phyloP scores from a whole-genome alignment of 2,797 vertebrate species.

The Peromyscus attwateri region DNA sequence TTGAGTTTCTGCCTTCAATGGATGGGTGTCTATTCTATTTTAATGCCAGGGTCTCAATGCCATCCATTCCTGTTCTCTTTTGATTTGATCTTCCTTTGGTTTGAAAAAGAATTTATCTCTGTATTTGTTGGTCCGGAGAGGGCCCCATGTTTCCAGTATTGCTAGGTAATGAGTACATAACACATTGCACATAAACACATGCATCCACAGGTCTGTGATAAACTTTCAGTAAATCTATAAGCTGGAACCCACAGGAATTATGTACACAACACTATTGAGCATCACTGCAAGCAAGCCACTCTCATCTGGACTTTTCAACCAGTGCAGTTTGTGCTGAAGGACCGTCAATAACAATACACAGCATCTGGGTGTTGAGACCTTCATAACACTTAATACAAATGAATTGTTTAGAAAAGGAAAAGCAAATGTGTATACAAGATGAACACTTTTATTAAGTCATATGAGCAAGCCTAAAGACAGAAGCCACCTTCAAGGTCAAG shows the following conservation, averaged over 20 bases:
- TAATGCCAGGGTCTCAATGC: constrained; percentile 26
- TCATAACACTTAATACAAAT: not conserved
- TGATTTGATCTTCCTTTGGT: constrained; percentile 19
- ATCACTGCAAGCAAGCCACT: not conserved
- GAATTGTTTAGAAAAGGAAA: constrained; percentile 35
- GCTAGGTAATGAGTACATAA: constrained; percentile 40
- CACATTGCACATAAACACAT: not conserved
- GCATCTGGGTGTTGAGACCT: not conserved
- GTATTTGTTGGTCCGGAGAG: not conserved
- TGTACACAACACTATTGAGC: not conserved
- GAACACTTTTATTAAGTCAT: not conserved
- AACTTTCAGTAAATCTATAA: constrained; percentile 31
- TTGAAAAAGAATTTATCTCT: constrained; percentile 31
- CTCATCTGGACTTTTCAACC: not conserved
- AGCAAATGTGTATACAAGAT: not conserved
- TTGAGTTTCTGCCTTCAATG: constrained; percentile 11
- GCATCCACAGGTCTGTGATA: not conserved
- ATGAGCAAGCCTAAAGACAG: not conserved
- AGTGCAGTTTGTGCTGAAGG: not conserved
- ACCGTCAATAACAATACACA: not conserved
- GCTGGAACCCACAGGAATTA: constrained; percentile 4
- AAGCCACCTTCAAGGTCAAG: not conserved
- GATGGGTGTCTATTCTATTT: constrained; percentile 12
- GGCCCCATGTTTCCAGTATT: constrained; percentile 16
- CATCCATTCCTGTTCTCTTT: not conserved